A percentile compares a stretch with the other conserved stretches of the same genome.
Evolutionary conservation across 1,140 invertebrate species (phyloP).

Genomic region (Nasonia longicornis): DNA sequence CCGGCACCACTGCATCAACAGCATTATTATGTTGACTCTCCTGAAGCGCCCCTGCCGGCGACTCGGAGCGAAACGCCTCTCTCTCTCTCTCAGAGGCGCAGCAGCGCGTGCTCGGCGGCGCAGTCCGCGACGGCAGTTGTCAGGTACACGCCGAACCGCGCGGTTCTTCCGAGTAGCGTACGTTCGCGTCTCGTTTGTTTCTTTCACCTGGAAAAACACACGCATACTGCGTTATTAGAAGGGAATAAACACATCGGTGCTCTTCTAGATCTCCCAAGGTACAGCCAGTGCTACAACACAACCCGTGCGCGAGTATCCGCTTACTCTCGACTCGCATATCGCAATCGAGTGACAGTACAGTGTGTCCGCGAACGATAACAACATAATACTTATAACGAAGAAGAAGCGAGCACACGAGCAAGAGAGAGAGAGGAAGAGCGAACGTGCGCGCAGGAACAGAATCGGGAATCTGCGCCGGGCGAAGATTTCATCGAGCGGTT

Average conservation of each 20-base stretch:
- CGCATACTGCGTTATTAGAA: not conserved
- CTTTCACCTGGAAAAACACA: not conserved
- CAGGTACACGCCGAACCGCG: conserved; percentile 24
- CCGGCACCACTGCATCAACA: not conserved
- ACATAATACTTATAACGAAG: not conserved
- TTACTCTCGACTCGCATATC: not conserved
- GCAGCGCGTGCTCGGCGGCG: not conserved
- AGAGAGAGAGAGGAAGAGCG: not conserved
- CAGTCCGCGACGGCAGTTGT: conserved; percentile 24
- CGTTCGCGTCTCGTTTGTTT: not conserved
- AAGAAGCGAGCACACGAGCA: not conserved
- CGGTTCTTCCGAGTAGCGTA: not conserved
- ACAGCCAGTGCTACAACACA: not conserved
- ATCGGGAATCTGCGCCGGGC: conserved; percentile 14
- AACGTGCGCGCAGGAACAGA: not conserved
- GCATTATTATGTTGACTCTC: conserved; percentile 6
- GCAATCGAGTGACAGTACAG: not conserved
- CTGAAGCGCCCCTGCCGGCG: conserved; percentile 4
- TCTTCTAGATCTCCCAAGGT: not conserved
- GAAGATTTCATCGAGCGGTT: not conserved
- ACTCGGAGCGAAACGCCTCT: not conserved
- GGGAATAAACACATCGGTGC: conserved; percentile 5
- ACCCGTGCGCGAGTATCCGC: not conserved
- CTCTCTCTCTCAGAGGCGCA: not conserved
- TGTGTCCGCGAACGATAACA: not conserved